Evolutionary conservation across 2,113 vertebrate species (phyloP).

Genomic region (Hirundichthys speculiger): DNA sequence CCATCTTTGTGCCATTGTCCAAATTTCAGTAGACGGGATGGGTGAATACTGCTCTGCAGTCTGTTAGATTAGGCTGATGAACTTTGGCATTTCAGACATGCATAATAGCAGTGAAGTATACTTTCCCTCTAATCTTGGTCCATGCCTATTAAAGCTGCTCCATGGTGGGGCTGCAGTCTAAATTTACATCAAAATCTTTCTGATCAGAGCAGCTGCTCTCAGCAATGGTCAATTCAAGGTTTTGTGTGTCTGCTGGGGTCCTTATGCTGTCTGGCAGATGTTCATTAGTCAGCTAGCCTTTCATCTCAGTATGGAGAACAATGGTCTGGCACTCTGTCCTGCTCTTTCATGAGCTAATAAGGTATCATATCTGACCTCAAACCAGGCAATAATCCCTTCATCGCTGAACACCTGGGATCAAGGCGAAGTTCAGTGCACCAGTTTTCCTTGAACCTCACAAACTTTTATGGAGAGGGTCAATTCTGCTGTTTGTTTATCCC

Average conservation of each 20-base stretch:
- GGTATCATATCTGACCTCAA: constrained; percentile 75
- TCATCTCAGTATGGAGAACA: constrained; percentile 84
- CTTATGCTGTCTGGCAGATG: constrained; percentile 82
- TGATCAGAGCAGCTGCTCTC: constrained; percentile 80
- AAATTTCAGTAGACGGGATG: not conserved
- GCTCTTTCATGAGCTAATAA: constrained; percentile 79
- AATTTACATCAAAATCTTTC: constrained; percentile 79
- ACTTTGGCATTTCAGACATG: constrained; percentile 60
- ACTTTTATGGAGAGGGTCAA: constrained; percentile 27
- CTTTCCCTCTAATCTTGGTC: constrained; percentile 39
- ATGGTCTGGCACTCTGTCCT: constrained; percentile 76
- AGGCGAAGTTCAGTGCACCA: constrained; percentile 32
- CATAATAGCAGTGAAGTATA: constrained; percentile 40
- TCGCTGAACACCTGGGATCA: constrained; percentile 55
- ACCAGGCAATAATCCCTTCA: constrained; percentile 67
- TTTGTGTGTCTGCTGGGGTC: constrained; percentile 73
- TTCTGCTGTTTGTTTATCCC: constrained; percentile 26
- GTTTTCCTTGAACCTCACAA: constrained; percentile 48
- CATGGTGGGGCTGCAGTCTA: constrained; percentile 62
- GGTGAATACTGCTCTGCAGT: constrained; percentile 19
- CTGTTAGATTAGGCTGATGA: constrained; percentile 42
- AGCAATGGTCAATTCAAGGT: constrained; percentile 79
- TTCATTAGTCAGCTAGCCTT: constrained; percentile 82
- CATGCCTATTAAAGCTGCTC: constrained; percentile 55
- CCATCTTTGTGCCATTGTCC: too few relatives aligned